Percentiles rank a stretch among this genome's conserved stretches.
phyloP scores from a whole-genome alignment of 35 echinoderm and acorn worm species.

The Diadema setosum region DNA sequence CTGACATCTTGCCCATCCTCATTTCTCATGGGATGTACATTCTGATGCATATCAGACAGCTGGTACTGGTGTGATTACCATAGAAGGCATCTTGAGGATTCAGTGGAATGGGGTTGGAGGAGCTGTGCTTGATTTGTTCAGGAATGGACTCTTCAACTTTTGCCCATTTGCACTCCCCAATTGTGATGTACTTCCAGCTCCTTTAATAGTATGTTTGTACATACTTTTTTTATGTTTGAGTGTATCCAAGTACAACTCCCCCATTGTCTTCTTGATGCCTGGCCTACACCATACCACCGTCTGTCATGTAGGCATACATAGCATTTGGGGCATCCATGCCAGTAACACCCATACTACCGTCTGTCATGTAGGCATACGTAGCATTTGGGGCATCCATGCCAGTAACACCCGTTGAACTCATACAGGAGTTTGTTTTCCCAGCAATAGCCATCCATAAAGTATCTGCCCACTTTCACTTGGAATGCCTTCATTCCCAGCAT shows the following conservation, averaged over 20 bases:
- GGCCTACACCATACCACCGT: not conserved
- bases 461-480: conserved; percentile 26
- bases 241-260: not conserved
- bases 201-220: not conserved
- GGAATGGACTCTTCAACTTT: not conserved
- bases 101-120: not conserved
- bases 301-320: not conserved
- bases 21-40: not conserved
- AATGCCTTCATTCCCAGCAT: conserved; percentile 35
- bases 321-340: not conserved
- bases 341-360: too few species aligned
- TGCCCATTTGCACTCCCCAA: not conserved
- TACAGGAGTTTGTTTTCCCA: not conserved
- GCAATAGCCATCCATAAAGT: conserved; percentile 47
- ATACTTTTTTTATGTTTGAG: not conserved
- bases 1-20: not conserved
- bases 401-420: conserved; percentile 59
- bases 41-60: not conserved
- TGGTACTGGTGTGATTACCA: conserved; percentile 44
- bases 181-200: not conserved
- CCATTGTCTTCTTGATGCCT: conserved; percentile 2
- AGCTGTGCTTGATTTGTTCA: not conserved
- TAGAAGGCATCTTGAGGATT: conserved; percentile 29
- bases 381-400: conserved; percentile 22
- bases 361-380: not conserved